phyloP scores from a whole-genome alignment of 2,888 invertebrate genomes.

The Rhagium mordax region DNA sequence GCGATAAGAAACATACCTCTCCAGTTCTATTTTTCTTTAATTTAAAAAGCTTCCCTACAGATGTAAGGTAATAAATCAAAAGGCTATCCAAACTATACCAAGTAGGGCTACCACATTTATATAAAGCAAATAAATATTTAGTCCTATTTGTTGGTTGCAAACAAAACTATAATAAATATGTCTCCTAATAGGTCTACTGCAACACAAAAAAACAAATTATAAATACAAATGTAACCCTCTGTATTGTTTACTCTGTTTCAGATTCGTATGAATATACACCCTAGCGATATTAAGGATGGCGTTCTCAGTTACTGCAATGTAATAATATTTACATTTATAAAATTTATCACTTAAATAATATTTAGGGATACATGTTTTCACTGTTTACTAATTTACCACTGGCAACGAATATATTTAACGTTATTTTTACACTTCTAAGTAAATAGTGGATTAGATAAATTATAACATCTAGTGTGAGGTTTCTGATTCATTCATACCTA shows the following conservation, averaged over 20 bases:
- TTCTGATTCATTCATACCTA: neutral
- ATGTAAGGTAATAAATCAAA: conserved; percentile 16
- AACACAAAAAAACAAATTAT: conserved; percentile 16
- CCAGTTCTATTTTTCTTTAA: neutral
- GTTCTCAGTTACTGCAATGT: conserved; percentile 18
- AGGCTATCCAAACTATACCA: conserved; percentile 3
- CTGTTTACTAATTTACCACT: conserved; percentile 4
- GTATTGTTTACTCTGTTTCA: conserved; percentile 9
- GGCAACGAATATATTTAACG: neutral
- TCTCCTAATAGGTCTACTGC: conserved; percentile 19
- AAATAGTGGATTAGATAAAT: neutral
- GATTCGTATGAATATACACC: neutral
- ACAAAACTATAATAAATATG: conserved; percentile 27
- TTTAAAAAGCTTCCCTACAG: neutral
- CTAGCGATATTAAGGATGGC: neutral
- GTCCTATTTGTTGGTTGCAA: conserved; percentile 17
- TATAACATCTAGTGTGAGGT: neutral
- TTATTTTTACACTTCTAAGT: neutral
- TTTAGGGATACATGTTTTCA: conserved; percentile 3
- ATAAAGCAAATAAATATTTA: conserved; percentile 26
- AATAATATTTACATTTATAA: conserved; percentile 23
- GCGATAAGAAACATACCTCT: neutral
- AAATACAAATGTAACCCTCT: conserved; percentile 20
- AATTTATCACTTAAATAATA: conserved; percentile 23
- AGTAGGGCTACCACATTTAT: conserved; percentile 30